Percentiles rank a stretch among this genome's conserved stretches.
Evolutionary conservation across 2,113 vertebrate species (phyloP).

Genomic region (Dendrocopos noguchii): DNA sequence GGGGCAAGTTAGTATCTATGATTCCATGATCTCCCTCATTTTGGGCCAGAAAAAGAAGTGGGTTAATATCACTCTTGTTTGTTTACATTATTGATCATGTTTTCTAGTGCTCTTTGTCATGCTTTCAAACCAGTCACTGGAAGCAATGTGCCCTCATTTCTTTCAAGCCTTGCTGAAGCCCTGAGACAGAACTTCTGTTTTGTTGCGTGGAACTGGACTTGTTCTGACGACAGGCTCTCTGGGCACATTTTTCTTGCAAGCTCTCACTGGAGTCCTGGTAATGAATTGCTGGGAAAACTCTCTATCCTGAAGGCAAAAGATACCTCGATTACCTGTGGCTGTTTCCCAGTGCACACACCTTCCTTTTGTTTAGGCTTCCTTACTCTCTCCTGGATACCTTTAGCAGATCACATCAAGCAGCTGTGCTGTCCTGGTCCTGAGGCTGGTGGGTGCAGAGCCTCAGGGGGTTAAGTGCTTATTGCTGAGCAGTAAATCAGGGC

Average conservation of each 20-base stretch:
- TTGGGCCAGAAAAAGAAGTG: neutral
- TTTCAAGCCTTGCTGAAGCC: neutral
- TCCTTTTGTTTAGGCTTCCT: neutral
- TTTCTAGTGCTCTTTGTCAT: slow-evolving; percentile 1
- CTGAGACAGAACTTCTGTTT: neutral
- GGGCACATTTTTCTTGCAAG: neutral
- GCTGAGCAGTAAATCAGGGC: neutral
- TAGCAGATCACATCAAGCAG: neutral
- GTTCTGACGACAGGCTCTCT: neutral
- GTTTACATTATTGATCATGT: neutral
- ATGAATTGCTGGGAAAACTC: neutral
- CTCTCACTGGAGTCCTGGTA: neutral
- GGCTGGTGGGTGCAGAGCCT: neutral
- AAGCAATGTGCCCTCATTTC: slow-evolving; percentile 31
- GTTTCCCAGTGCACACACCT: neutral
- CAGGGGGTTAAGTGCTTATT: neutral
- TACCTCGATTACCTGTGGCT: neutral
- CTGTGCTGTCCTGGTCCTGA: neutral
- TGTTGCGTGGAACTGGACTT: neutral
- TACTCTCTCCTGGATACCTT: neutral
- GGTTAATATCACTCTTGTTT: neutral
- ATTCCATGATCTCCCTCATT: neutral
- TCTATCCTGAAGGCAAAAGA: neutral
- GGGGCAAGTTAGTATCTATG: neutral
- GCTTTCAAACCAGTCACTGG: slow-evolving; percentile 35